A percentile compares a stretch with the other conserved stretches of the same genome.
Evolutionary conservation across 2,797 vertebrate genomes (phyloP).

Genomic region (Cyprinodon diabolis): DNA sequence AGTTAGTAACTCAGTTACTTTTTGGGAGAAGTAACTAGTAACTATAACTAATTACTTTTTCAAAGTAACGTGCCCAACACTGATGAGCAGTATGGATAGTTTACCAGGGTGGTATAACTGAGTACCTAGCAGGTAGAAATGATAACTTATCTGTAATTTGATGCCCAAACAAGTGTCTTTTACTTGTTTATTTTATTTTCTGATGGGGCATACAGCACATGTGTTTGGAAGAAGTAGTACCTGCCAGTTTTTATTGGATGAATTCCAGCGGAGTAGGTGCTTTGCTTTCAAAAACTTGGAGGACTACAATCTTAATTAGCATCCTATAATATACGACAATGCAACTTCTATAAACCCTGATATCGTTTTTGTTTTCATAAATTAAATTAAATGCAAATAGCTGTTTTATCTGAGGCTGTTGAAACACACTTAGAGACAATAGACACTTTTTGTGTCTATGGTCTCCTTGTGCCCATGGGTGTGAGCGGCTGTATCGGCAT

Average conservation of each 20-base stretch:
- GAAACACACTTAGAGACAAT: not conserved
- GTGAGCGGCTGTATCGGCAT: conserved; percentile 10
- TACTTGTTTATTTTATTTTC: no score
- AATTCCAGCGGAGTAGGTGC: not conserved
- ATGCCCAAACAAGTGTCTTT: no score
- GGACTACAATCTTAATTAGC: not conserved
- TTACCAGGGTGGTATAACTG: no score
- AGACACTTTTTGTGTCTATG: not conserved
- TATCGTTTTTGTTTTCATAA: not conserved
- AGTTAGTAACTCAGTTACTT: no score
- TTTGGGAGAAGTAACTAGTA: no score
- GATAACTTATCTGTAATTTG: no score
- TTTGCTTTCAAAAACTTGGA: not conserved
- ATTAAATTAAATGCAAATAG: conserved; percentile 5
- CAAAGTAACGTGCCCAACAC: no score
- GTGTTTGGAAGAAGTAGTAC: no score
- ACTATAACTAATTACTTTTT: no score
- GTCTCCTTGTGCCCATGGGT: conserved; percentile 1
- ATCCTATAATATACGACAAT: not conserved
- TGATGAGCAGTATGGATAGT: no score
- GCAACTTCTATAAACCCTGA: conserved; percentile 4
- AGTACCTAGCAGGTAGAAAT: no score
- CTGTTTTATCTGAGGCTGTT: conserved; percentile 3
- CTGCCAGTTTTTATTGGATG: not conserved
- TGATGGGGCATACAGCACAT: no score